Percentiles rank a stretch among this genome's conserved stretches.
Evolutionary conservation across 2,797 vertebrate species (phyloP).

Genomic region (Choloepus didactylus): DNA sequence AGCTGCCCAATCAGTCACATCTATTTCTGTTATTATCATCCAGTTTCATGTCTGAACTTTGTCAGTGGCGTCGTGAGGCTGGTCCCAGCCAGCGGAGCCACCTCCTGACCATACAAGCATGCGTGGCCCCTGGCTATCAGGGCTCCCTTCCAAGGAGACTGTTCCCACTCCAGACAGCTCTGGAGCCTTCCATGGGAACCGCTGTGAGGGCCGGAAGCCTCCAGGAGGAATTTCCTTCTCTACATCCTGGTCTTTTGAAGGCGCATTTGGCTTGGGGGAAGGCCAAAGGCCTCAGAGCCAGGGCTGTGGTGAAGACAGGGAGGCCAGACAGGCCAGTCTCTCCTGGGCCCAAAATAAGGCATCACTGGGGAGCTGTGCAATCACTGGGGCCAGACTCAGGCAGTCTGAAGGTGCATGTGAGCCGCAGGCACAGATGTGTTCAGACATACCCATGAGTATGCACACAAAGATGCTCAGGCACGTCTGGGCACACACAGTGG

Average conservation of each 20-base stretch:
- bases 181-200: background rate
- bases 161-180: background rate
- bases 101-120: background rate
- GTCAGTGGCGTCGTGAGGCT: accelerated
- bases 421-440: accelerated
- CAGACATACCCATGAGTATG: too few relatives aligned
- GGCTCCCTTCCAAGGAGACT: background rate
- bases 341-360: background rate
- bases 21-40: background rate
- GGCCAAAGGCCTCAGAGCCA: background rate
- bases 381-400: background rate
- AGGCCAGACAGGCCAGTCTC: too few relatives aligned
- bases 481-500: background rate
- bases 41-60: background rate
- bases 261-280: background rate
- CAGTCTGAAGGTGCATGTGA: background rate
- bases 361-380: background rate
- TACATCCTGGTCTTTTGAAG: conserved; percentile 4
- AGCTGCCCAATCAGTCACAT: background rate
- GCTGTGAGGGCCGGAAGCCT: background rate
- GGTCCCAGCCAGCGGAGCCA: background rate
- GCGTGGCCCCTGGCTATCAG: background rate
- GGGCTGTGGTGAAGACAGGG: background rate
- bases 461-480: too few relatives aligned
- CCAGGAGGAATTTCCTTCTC: background rate